phyloP scores from a whole-genome alignment of 1,140 invertebrate genomes.

The Plutomurus gul region DNA sequence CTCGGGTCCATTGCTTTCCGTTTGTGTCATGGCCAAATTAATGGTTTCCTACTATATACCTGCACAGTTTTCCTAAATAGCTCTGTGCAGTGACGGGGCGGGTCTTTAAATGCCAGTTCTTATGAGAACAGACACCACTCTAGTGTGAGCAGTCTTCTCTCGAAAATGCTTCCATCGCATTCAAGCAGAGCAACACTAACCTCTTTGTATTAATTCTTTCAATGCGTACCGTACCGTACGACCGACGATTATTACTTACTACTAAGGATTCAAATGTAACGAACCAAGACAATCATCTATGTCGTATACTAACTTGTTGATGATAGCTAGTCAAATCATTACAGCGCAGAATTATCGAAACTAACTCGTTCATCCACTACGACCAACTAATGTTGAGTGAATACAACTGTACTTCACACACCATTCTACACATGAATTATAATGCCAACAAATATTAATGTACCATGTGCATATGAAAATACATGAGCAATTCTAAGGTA shows the following conservation, averaged over 20 bases:
- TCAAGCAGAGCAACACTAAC: slow-evolving; percentile 4
- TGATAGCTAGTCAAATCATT: not conserved
- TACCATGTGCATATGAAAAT: not conserved
- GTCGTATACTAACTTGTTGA: slow-evolving; percentile 1
- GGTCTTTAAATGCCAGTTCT: not conserved
- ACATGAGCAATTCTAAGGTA: too few relatives aligned
- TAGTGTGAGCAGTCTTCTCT: not conserved
- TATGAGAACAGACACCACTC: not conserved
- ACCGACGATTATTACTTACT: slow-evolving; percentile 3
- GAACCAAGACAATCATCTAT: slow-evolving; percentile 7
- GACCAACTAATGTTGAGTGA: not conserved
- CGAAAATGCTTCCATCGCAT: not conserved
- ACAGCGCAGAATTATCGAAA: not conserved
- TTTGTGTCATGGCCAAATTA: slow-evolving; percentile 41
- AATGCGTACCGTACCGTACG: not conserved
- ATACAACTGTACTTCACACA: not conserved
- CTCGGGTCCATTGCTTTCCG: slow-evolving; percentile 39
- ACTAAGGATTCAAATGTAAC: not conserved
- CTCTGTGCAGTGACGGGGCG: too few relatives aligned
- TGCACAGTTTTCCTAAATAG: not conserved
- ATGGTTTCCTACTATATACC: slow-evolving; percentile 19
- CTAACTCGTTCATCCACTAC: slow-evolving; percentile 19
- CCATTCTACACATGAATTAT: not conserved
- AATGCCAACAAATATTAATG: too few relatives aligned
- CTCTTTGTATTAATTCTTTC: not conserved